Evolutionary conservation across 1,140 invertebrate species (phyloP), one percentile per base, ranked within the genome.

Genomic region (Brachystomella parvula): DNA sequence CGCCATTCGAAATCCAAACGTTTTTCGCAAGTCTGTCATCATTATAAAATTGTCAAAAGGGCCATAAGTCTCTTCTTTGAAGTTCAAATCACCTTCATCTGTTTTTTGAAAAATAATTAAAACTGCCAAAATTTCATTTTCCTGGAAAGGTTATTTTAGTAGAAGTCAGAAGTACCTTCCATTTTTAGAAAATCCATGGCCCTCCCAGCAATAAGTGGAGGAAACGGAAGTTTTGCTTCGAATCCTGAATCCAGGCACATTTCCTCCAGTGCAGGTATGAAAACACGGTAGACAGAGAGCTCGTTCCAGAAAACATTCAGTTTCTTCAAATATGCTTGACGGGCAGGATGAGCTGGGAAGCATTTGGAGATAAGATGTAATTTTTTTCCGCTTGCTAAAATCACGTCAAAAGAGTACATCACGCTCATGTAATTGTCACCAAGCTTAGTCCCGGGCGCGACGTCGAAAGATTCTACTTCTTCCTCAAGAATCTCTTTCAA

Each of bases 381-480:
- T n/a, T n/a, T n/a, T 33, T 63, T 6, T 28, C 15, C 2, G 2
- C 24, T 32, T 17, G 3, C 19, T 26, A 49, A 2, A 12, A n/a
- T 19, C 2, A 30, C 47, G 17, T 28, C 12, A 21, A 64, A 3
- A 17, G 47, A 30, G 30, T 64, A 64, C 2, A 64, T 15, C 3
- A 64, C 63, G 53, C 63, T 64, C 63, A 64, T 64, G 32, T 64
- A n/a, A n/a, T n/a, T n/a, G n/a, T n/a, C n/a, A n/a, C n/a, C n/a
- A n/a, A n/a, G n/a, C n/a, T n/a, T n/a, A n/a, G n/a, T n/a, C n/a
- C n/a, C n/a, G n/a, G n/a, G n/a, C n/a, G n/a, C n/a, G n/a, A n/a
- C n/a, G n/a, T n/a, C n/a, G n/a, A n/a, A n/a, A n/a, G n/a, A n/a
- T n/a, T n/a, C n/a, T n/a, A n/a, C n/a, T n/a, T n/a, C n/a, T n/a